A percentile compares a stretch with the other conserved stretches of the same genome.
Conservation (phyloP, 2,888 invertebrate species). For the Epinotia ramella region DNA sequence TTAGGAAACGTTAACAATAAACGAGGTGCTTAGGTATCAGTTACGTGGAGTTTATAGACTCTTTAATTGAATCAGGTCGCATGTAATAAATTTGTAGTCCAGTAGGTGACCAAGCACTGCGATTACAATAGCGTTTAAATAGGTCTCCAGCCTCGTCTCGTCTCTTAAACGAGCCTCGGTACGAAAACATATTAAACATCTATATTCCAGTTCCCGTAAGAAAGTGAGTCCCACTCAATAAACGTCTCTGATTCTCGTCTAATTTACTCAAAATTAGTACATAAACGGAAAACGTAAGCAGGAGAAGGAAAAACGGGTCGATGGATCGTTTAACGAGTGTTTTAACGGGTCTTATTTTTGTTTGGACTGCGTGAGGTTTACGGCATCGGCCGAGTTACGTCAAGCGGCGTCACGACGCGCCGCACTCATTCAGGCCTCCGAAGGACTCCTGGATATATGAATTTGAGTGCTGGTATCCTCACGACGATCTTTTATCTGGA, state of each 20-base stretch:
- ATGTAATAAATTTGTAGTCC: constrained; percentile 30
- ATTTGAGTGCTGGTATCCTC: not conserved
- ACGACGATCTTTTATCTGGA: not conserved
- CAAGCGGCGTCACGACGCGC: constrained; percentile 50
- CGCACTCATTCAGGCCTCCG: constrained; percentile 29
- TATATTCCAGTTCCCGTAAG: not conserved
- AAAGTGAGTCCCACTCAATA: constrained; percentile 39
- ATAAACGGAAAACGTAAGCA: constrained; percentile 48
- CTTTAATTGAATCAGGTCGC: constrained; percentile 22
- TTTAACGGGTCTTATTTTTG: constrained; percentile 59
- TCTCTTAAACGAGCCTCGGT: not conserved
- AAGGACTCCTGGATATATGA: constrained; percentile 31
- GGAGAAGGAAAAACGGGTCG: constrained; percentile 60
- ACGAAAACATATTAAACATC: constrained; percentile 5
- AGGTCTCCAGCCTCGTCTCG: constrained; percentile 4
- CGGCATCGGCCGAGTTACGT: constrained; percentile 62
- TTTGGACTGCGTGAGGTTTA: constrained; percentile 61
- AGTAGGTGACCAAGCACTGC: constrained; percentile 23
- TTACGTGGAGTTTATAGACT: constrained; percentile 20
- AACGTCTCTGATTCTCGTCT: constrained; percentile 33
- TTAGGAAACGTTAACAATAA: not conserved
- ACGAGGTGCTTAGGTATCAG: not conserved
- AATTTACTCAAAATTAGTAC: constrained; percentile 45
- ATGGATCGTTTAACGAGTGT: constrained; percentile 64
- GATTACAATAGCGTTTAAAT: constrained; percentile 21